A percentile compares a stretch with the other conserved stretches of the same genome.
Evolutionary conservation across 37 sponge, comb jelly and placozoan genomes (phyloP).

Genomic region (Theonella swinhoei): DNA sequence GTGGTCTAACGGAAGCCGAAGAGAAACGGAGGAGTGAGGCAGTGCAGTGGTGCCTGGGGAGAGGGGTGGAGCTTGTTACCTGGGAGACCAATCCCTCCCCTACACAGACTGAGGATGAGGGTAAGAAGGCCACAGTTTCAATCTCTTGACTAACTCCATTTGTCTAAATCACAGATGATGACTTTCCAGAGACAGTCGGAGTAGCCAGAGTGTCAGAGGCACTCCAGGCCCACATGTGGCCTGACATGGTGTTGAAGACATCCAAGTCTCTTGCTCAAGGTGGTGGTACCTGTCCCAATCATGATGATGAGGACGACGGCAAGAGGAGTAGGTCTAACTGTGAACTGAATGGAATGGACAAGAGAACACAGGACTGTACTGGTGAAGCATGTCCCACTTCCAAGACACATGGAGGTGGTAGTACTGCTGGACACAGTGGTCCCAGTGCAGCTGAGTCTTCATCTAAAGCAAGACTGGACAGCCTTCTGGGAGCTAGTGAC

Average conservation of each 20-base stretch:
- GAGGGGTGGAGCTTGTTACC: slow-evolving; percentile 66
- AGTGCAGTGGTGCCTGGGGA: slow-evolving; percentile 65
- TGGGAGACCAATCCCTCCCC: slow-evolving; percentile 26
- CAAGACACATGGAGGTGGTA: background rate
- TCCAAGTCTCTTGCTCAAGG: background rate
- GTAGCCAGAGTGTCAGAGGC: slow-evolving; percentile 57
- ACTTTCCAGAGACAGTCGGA: slow-evolving; percentile 27
- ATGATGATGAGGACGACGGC: background rate
- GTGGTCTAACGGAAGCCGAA: background rate
- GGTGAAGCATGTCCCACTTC: background rate
- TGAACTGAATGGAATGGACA: background rate
- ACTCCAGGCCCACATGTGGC: slow-evolving; percentile 82
- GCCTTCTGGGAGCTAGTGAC: background rate
- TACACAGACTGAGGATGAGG: background rate
- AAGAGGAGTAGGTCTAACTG: background rate
- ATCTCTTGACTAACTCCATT: too few relatives aligned
- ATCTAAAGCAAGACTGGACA: background rate
- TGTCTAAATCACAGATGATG: too few relatives aligned
- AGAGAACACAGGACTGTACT: background rate
- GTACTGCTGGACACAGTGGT: too few relatives aligned
- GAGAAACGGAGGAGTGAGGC: slow-evolving; percentile 5
- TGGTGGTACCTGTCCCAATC: background rate
- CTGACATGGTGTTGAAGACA: slow-evolving; percentile 67
- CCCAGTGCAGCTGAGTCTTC: background rate
- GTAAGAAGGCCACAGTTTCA: background rate